These are phyloP conservation scores for Tetranychus truncatus DNA, from an alignment of 2,888 invertebrate species.

Conservation along the genomic window DNA sequence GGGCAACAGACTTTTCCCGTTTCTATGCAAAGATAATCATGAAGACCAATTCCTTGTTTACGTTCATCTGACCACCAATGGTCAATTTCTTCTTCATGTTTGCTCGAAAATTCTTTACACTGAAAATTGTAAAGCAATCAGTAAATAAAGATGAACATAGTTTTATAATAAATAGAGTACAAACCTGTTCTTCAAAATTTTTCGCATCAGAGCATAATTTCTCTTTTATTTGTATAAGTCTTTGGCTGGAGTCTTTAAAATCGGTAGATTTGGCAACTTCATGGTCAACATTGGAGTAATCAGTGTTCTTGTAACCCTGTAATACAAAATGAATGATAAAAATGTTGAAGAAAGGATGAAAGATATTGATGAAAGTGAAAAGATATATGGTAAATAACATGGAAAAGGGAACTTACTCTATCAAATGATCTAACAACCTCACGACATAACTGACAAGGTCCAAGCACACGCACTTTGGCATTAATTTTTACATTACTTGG, in stretches of 20 bases:
- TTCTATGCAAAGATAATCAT: slow-evolving; percentile 59
- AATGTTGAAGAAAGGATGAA: background rate
- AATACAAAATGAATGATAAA: background rate
- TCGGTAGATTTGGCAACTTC: background rate
- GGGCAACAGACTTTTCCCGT: slow-evolving; percentile 63
- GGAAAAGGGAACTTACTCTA: slow-evolving; percentile 18
- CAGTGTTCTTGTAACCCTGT: background rate
- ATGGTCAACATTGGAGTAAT: background rate
- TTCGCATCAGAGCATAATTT: background rate
- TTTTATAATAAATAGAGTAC: background rate
- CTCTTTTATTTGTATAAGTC: background rate
- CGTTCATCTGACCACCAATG: slow-evolving; percentile 68
- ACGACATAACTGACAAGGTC: slow-evolving; percentile 24
- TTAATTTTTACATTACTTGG: background rate
- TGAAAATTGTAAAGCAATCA: slow-evolving; percentile 34
- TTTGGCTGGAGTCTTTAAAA: background rate
- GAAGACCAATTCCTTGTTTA: slow-evolving; percentile 43
- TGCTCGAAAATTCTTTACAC: slow-evolving; percentile 65
- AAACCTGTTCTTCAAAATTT: background rate
- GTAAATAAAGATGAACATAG: slow-evolving; percentile 31
- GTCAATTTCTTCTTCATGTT: slow-evolving; percentile 60
- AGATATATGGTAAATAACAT: no score
- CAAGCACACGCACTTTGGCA: background rate
- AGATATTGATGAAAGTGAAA: background rate
- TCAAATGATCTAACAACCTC: slow-evolving; percentile 25